Evolutionary conservation across 2,797 vertebrate species (phyloP).

Genomic region (Jordanella pulchra): DNA sequence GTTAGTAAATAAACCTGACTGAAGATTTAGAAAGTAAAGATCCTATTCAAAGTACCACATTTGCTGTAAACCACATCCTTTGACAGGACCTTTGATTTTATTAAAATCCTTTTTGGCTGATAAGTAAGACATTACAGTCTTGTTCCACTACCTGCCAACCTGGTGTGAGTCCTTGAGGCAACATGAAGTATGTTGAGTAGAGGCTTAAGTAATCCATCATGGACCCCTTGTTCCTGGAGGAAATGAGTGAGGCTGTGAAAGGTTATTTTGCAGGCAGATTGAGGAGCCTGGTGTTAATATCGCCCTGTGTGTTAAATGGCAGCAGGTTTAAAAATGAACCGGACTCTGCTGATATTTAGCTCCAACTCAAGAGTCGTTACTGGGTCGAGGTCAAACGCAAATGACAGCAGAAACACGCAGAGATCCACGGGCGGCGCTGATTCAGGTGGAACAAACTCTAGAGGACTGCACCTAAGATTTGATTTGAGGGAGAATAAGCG

Average conservation of each 20-base stretch:
- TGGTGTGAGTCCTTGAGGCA: background rate
- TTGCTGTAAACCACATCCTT: background rate
- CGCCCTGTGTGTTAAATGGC: constrained; percentile 41
- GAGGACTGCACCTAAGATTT: background rate
- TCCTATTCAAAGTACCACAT: background rate
- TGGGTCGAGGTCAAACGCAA: constrained; percentile 34
- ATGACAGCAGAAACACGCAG: background rate
- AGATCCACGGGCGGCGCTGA: background rate
- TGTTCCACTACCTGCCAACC: background rate
- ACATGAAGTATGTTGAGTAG: constrained; percentile 2
- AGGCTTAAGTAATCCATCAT: constrained; percentile 31
- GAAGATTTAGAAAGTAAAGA: background rate
- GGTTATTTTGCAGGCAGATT: constrained; percentile 50
- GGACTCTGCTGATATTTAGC: constrained; percentile 43
- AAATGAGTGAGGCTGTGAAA: constrained; percentile 43
- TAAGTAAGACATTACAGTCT: too few species aligned
- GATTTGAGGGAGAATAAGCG: constrained; percentile 22
- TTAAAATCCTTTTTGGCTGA: background rate
- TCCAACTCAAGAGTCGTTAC: constrained; percentile 29
- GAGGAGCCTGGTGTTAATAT: constrained; percentile 35
- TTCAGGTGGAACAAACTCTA: constrained; percentile 1
- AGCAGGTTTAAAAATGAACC: constrained; percentile 27
- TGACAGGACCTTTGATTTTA: background rate
- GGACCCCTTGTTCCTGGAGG: constrained; percentile 26
- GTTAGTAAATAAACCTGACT: background rate